Base-by-base conservation (phyloP, 1,140 invertebrate species). In the Drosophila lini region DNA sequence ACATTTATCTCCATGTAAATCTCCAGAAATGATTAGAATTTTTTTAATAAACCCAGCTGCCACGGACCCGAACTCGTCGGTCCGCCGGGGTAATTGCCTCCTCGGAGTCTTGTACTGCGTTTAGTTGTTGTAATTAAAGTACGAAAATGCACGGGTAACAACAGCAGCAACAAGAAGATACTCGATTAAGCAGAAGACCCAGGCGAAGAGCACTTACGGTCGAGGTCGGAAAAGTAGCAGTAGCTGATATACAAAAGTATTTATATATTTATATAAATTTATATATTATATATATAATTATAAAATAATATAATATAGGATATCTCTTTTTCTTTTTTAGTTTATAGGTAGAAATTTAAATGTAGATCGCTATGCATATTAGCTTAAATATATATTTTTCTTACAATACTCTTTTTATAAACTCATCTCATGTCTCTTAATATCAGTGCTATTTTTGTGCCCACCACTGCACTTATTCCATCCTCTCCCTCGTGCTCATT, bases 61-160 rank as follows among this genome's bases (percentile, higher is more conserved):
- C 60, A 64, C 52, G 68, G 75, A 67, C 64, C 42, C 53, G 78
- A 69, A 70, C 70, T 89, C 60, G 74, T 60, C 48, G 71, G 59
- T 60, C 59, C 38, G 71, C 34, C 56, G 59, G 58, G 71, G 78
- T 84, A 81, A 84, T 86, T 86, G 78, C 80, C 77, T 68, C 40
- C 42, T 56, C 47, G 40, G 50, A 61, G 40, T 68, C 74, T 77
- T 82, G 67, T 80, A 67, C 47, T 73, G 61, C 67, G 64, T 67
- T 77, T 82, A 77, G 83, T 77, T 86, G 80, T 82, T 79, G 83
- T 88, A 86, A 86, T 86, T 88, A 86, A 88, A 86, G 82, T 88
- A 80, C 82, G 70, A 77, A 80, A 86, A 88, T 86, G 75, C 60
- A 82, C 79, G 79, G 64, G 77, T 79, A 52, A 71, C 57, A 57